Percentiles rank a stretch among this genome's conserved stretches.
phyloP scores from a whole-genome alignment of 2,888 invertebrate species.

The Papilio elwesi region DNA sequence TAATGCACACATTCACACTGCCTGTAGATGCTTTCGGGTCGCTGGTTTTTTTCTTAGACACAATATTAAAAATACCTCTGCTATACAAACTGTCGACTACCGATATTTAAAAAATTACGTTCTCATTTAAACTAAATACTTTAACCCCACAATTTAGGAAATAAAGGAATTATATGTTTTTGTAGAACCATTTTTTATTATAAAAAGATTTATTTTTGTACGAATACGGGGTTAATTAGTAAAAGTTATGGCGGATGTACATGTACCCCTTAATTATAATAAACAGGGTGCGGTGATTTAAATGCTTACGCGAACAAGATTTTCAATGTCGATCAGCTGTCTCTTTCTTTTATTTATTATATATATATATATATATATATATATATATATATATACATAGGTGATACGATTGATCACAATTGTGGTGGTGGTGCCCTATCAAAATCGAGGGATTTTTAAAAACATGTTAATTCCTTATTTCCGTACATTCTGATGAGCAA shows the following conservation, averaged over 20 bases:
- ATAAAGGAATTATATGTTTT: neutral
- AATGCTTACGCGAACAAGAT: slow-evolving; percentile 40
- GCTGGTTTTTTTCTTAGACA: no score
- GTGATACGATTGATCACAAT: slow-evolving; percentile 27
- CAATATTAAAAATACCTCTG: no score
- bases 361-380: no score
- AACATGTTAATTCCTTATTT: no score
- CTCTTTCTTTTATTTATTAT: slow-evolving; percentile 24
- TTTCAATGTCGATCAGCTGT: slow-evolving; percentile 29
- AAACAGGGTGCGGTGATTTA: slow-evolving; percentile 42
- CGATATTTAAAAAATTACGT: no score
- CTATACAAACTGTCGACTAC: no score
- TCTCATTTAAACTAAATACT: neutral
- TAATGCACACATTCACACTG: no score
- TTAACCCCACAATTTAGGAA: neutral
- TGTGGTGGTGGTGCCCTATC: slow-evolving; percentile 23
- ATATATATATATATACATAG: no score
- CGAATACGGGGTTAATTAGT: slow-evolving; percentile 15
- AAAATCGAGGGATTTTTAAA: neutral
- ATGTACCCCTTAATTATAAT: slow-evolving; percentile 44
- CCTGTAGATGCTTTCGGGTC: no score
- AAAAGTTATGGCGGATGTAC: slow-evolving; percentile 35
- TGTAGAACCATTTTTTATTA: slow-evolving; percentile 13
- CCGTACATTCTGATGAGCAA: no score
- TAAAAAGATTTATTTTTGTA: slow-evolving; percentile 3